Conservation (phyloP, 2,888 invertebrate genomes). For the Podabrus alpinus region DNA sequence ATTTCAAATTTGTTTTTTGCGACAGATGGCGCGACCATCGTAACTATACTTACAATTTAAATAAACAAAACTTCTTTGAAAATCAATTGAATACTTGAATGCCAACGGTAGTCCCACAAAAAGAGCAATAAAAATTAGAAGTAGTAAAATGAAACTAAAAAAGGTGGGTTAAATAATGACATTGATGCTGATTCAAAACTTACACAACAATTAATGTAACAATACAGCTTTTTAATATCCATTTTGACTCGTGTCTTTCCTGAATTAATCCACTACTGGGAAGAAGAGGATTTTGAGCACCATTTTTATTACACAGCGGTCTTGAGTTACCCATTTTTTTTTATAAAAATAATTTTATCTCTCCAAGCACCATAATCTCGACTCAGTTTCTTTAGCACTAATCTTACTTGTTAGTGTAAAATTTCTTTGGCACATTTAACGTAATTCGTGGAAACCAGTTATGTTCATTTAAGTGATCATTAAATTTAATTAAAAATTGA, state of each 20-base stretch:
- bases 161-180: background rate
- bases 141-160: conserved; percentile 28
- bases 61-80: conserved; percentile 72
- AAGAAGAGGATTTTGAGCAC: conserved; percentile 9
- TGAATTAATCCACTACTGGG: conserved; percentile 1
- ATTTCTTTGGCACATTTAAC: conserved; percentile 1
- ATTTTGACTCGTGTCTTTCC: background rate
- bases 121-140: conserved; percentile 54
- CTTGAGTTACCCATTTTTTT: conserved; percentile 8
- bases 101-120: conserved; percentile 71
- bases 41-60: conserved; percentile 69
- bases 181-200: background rate
- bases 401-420: background rate
- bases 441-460: background rate
- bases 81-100: conserved; percentile 70
- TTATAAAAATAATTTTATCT: background rate
- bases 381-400: background rate
- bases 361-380: background rate
- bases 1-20: too few relatives aligned
- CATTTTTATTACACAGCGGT: conserved; percentile 1
- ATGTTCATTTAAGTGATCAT: background rate
- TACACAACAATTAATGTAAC: conserved; percentile 16
- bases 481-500: background rate
- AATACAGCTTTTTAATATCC: background rate
- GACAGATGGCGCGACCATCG: background rate